Evolutionary conservation across 1,140 invertebrate species (phyloP).

Genomic region (Melitaea cinxia): DNA sequence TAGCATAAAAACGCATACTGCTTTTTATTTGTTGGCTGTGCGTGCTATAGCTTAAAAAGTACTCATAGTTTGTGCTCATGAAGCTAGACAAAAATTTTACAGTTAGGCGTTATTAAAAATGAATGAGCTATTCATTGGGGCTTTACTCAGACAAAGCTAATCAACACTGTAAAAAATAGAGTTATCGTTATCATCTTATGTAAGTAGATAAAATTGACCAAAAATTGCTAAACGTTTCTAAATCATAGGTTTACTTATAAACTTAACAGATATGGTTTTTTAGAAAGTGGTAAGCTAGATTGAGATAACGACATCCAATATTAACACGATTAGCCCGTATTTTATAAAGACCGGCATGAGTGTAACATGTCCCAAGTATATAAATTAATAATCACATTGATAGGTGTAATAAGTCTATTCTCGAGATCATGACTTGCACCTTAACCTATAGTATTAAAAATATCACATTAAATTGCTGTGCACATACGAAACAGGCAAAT

Average conservation of each 20-base stretch:
- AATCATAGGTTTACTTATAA: slow-evolving; percentile 42
- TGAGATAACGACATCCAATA: slow-evolving; percentile 15
- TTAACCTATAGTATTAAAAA: slow-evolving; percentile 81
- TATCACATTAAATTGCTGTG: slow-evolving; percentile 82
- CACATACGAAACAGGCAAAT: slow-evolving; percentile 81
- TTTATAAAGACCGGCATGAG: slow-evolving; percentile 56
- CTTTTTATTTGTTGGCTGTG: slow-evolving; percentile 18
- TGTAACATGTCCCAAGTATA: slow-evolving; percentile 52
- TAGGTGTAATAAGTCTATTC: slow-evolving; percentile 69
- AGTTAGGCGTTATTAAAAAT: slow-evolving; percentile 5
- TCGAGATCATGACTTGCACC: slow-evolving; percentile 74
- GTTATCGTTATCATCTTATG: slow-evolving; percentile 44
- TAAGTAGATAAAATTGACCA: slow-evolving; percentile 75
- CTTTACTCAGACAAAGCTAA: slow-evolving; percentile 12
- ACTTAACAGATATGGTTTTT: slow-evolving; percentile 11
- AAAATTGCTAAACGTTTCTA: slow-evolving; percentile 67
- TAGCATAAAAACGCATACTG: slow-evolving; percentile 10
- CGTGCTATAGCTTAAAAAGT: slow-evolving; percentile 15
- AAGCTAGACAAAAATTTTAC: slow-evolving; percentile 9
- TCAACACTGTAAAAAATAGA: slow-evolving; percentile 3
- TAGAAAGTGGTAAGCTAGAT: slow-evolving; percentile 9
- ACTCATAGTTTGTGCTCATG: slow-evolving; percentile 29
- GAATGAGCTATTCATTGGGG: slow-evolving; percentile 21
- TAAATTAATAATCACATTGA: slow-evolving; percentile 73
- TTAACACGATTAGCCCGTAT: slow-evolving; percentile 48